phyloP scores from a whole-genome alignment of 1,140 invertebrate genomes.

The Drosophila tsacasi region DNA sequence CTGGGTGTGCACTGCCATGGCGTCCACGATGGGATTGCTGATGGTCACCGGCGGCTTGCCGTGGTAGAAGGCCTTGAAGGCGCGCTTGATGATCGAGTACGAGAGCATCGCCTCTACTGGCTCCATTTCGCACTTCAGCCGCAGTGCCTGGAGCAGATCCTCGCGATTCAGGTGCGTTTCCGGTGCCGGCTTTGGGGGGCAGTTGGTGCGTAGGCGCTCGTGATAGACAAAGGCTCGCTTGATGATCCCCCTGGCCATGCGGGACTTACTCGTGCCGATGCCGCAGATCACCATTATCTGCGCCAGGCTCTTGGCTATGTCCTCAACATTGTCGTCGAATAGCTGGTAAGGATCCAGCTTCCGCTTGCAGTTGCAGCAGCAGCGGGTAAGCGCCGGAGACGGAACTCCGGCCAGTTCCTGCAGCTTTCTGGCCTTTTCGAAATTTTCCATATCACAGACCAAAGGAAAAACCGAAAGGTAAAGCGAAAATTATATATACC shows the following conservation, averaged over 20 bases:
- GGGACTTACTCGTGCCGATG: constrained; percentile 57
- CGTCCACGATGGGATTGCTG: constrained; percentile 64
- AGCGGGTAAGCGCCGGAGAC: not conserved
- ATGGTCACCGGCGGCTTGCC: constrained; percentile 55
- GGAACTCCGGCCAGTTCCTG: constrained; percentile 3
- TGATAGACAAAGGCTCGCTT: constrained; percentile 71
- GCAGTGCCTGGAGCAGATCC: constrained; percentile 64
- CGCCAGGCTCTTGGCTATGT: constrained; percentile 58
- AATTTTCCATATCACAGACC: constrained; percentile 19
- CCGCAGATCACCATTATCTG: constrained; percentile 74
- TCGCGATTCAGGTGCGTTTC: constrained; percentile 57
- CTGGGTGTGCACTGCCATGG: constrained; percentile 54
- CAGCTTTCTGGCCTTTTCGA: constrained; percentile 14
- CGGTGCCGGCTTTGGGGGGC: constrained; percentile 6
- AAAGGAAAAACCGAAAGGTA: not conserved
- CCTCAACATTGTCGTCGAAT: constrained; percentile 69
- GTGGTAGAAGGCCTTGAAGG: constrained; percentile 73
- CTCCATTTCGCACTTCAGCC: constrained; percentile 66
- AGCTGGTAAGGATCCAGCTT: constrained; percentile 66
- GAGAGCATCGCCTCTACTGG: constrained; percentile 67
- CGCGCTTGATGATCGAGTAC: constrained; percentile 67
- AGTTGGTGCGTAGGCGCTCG: constrained; percentile 50
- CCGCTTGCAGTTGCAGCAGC: constrained; percentile 63
- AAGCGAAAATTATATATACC: not conserved
- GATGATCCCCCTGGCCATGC: constrained; percentile 59